phyloP scores from a whole-genome alignment of 1,140 invertebrate species.

The Caenorhabditis latens region DNA sequence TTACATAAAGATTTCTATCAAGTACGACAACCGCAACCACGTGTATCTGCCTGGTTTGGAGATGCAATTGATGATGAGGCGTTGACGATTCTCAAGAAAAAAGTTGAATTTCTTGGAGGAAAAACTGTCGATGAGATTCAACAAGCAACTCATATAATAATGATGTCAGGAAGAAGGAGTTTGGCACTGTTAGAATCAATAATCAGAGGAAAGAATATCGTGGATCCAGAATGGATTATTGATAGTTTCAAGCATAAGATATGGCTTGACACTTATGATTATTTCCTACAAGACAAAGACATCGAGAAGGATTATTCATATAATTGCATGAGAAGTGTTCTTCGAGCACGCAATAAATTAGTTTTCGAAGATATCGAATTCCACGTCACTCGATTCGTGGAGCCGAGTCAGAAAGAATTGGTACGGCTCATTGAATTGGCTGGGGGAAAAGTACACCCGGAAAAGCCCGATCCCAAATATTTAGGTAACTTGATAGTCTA shows the following conservation, averaged over 20 bases:
- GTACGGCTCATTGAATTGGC: conserved; percentile 40
- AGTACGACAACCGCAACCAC: background rate
- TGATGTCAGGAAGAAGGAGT: conserved; percentile 22
- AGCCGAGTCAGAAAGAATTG: conserved; percentile 40
- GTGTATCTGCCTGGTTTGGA: conserved; percentile 7
- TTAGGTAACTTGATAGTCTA: conserved; percentile 6
- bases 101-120: conserved; percentile 32
- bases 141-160: conserved; percentile 1
- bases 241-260: conserved; percentile 49
- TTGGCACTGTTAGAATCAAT: conserved; percentile 85
- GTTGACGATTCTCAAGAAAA: background rate
- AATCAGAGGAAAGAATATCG: conserved; percentile 72
- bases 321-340: conserved; percentile 63
- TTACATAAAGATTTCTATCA: background rate
- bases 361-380: conserved; percentile 66
- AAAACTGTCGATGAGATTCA: background rate
- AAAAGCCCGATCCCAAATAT: conserved; percentile 42
- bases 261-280: conserved; percentile 62
- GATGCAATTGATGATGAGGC: conserved; percentile 34
- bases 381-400: conserved; percentile 56
- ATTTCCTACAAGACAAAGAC: conserved; percentile 63
- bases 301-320: conserved; percentile 63
- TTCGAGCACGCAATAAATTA: conserved; percentile 46
- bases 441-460: conserved; percentile 51
- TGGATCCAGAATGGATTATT: conserved; percentile 61